These are phyloP conservation scores for Babyrousa celebensis DNA, from an alignment of 2,797 vertebrate species.

Conservation along the genomic window DNA sequence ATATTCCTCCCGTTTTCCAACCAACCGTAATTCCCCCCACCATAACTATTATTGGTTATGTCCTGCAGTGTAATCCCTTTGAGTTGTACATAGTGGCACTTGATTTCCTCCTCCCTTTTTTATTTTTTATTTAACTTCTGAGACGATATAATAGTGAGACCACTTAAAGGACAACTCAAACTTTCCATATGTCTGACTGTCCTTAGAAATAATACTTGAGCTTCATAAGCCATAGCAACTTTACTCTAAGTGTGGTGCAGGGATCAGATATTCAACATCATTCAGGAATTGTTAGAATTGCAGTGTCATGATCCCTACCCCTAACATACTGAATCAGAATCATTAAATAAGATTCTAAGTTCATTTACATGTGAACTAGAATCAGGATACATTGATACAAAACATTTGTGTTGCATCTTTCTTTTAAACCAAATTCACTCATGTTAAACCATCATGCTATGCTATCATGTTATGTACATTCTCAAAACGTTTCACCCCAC, in stretches of 20 bases:
- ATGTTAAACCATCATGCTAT: background rate
- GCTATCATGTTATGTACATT: background rate
- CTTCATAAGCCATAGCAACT: background rate
- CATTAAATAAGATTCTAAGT: background rate
- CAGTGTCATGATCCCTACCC: background rate
- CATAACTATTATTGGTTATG: background rate
- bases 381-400: background rate
- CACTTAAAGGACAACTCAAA: background rate
- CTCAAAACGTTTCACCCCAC: background rate
- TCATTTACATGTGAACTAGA: background rate
- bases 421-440: background rate
- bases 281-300: background rate
- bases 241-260: background rate
- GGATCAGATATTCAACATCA: background rate
- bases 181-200: background rate
- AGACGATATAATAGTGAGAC: background rate
- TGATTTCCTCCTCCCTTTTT: background rate
- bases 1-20: background rate
- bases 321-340: background rate
- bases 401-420: background rate
- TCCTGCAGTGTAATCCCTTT: no score
- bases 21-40: fast-evolving
- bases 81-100: background rate
- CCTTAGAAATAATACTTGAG: background rate
- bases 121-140: background rate